Conservation (phyloP, 2,888 invertebrate genomes). For the Himalopsyche anomala region DNA sequence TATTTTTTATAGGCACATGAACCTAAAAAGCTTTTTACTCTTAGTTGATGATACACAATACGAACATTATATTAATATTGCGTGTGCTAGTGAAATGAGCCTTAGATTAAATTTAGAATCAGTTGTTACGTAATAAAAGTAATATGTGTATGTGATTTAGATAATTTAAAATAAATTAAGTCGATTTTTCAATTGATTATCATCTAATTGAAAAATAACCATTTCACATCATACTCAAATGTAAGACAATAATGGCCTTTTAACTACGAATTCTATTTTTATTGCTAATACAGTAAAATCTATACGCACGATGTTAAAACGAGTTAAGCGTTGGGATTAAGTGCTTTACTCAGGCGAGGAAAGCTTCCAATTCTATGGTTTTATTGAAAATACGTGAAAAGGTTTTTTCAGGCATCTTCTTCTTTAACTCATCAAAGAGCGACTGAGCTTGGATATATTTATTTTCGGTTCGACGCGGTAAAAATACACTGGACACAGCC, state of each 20-base stretch:
- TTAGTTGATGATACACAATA: too few relatives aligned
- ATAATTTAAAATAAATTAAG: background rate
- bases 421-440: background rate
- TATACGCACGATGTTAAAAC: background rate
- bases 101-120: background rate
- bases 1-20: too few relatives aligned
- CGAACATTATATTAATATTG: too few relatives aligned
- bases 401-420: background rate
- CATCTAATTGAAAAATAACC: background rate
- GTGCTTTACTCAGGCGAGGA: background rate
- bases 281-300: background rate
- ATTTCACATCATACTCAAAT: background rate
- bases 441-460: background rate
- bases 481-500: background rate
- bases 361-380: conserved; percentile 15
- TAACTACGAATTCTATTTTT: background rate
- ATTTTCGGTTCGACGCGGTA: background rate
- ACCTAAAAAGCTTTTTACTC: too few relatives aligned
- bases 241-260: background rate
- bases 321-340: background rate
- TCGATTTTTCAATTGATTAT: background rate
- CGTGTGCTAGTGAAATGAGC: background rate
- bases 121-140: background rate
- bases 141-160: too few relatives aligned
- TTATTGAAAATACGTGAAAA: conserved; percentile 26